Evolutionary conservation across 2,797 vertebrate genomes (phyloP).

Genomic region (Cryptoprocta ferox): DNA sequence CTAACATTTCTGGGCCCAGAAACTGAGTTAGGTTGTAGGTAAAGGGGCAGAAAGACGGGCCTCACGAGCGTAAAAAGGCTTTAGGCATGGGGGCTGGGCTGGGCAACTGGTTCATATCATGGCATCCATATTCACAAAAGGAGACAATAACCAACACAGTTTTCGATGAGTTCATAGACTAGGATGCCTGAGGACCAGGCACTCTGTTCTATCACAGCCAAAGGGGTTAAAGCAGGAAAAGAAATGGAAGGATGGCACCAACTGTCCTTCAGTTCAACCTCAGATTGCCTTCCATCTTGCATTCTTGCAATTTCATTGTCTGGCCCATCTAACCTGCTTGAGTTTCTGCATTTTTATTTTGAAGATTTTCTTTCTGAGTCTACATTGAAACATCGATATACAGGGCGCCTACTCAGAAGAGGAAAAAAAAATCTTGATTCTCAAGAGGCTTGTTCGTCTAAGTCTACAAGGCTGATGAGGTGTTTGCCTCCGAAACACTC

Average conservation of each 20-base stretch:
- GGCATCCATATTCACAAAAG: neutral
- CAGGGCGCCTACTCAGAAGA: neutral
- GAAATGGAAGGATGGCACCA: neutral
- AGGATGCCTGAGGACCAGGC: neutral
- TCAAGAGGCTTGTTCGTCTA: conserved; percentile 74
- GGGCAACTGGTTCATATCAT: neutral
- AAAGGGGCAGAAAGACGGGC: neutral
- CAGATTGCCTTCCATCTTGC: neutral
- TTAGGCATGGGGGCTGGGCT: neutral
- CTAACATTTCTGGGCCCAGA: neutral
- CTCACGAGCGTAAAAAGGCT: neutral
- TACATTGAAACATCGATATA: conserved; percentile 16
- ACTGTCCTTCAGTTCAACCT: neutral
- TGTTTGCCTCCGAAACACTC: conserved; percentile 59
- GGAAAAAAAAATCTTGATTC: neutral
- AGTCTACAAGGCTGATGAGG: conserved; percentile 69
- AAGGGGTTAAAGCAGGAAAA: neutral
- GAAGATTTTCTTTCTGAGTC: neutral
- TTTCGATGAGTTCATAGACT: neutral
- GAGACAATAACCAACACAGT: neutral
- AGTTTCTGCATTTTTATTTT: conserved; percentile 6
- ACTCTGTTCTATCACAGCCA: neutral
- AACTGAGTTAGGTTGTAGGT: neutral
- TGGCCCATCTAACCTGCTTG: neutral
- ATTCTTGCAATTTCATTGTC: neutral